Evolutionary conservation across 2,888 invertebrate genomes (phyloP).

Genomic region (Nowickia ferox): DNA sequence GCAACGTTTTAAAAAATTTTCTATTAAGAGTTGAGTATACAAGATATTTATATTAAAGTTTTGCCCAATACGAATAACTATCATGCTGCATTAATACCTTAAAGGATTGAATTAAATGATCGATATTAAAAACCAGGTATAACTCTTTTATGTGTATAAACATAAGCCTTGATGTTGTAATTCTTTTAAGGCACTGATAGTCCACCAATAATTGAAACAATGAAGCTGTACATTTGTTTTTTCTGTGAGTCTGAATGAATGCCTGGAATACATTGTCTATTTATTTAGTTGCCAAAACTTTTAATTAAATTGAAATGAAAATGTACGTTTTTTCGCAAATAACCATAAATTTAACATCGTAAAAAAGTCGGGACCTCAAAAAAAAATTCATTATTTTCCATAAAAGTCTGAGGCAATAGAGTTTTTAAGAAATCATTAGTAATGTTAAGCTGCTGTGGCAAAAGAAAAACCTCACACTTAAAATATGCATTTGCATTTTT

Average conservation of each 20-base stretch:
- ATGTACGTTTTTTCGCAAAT: conserved; percentile 35
- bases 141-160: too few species aligned
- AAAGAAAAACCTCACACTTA: neutral
- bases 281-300: conserved; percentile 23
- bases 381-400: conserved; percentile 7
- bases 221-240: neutral
- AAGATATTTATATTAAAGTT: too few species aligned
- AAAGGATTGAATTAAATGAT: too few species aligned
- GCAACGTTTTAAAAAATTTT: too few species aligned
- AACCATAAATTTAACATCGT: conserved; percentile 62
- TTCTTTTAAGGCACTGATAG: too few species aligned
- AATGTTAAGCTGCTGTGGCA: conserved; percentile 8
- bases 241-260: conserved; percentile 1
- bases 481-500: conserved; percentile 44
- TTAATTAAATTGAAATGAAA: conserved; percentile 64
- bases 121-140: too few species aligned
- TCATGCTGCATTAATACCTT: too few species aligned
- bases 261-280: conserved; percentile 8
- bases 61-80: too few species aligned
- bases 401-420: neutral
- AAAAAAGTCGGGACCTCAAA: conserved; percentile 31
- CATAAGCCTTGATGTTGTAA: too few species aligned
- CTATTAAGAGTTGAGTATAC: too few species aligned
- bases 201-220: neutral
- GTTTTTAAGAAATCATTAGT: conserved; percentile 56